phyloP scores from a whole-genome alignment of 2,888 invertebrate genomes.

The Apantesis nais region DNA sequence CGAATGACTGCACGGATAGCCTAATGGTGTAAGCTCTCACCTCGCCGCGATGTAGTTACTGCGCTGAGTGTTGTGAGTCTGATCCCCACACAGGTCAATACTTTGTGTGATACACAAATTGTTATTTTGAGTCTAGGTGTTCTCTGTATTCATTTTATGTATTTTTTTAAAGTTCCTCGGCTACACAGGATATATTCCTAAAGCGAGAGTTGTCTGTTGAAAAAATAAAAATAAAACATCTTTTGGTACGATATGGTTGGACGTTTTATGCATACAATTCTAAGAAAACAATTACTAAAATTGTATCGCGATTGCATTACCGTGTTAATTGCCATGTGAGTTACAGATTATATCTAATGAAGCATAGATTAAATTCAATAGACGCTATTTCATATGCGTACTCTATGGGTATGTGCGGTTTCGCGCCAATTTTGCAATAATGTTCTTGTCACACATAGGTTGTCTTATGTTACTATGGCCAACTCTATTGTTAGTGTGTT shows the following conservation, averaged over 20 bases:
- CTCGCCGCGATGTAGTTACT: no score
- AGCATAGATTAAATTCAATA: constrained; percentile 23
- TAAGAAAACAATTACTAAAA: constrained; percentile 24
- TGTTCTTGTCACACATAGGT: constrained; percentile 2
- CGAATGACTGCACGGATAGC: no score
- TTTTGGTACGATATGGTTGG: neutral
- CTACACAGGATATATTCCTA: no score
- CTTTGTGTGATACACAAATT: no score
- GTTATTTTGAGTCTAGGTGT: no score
- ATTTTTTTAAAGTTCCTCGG: no score
- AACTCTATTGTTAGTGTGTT: neutral
- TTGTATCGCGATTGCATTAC: constrained; percentile 26
- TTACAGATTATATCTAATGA: constrained; percentile 23
- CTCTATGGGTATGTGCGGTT: constrained; percentile 12
- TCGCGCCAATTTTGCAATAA: constrained; percentile 19
- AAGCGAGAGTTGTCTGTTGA: no score
- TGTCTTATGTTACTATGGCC: neutral
- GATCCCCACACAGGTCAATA: no score
- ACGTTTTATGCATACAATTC: constrained; percentile 8
- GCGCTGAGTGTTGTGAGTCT: no score
- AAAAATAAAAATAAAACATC: no score
- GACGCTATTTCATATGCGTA: constrained; percentile 14
- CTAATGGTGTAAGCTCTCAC: no score
- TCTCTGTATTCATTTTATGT: no score
- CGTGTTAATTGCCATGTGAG: constrained; percentile 26